Evolutionary conservation across 2,888 invertebrate genomes (phyloP).

Genomic region (Tenthredo livida): DNA sequence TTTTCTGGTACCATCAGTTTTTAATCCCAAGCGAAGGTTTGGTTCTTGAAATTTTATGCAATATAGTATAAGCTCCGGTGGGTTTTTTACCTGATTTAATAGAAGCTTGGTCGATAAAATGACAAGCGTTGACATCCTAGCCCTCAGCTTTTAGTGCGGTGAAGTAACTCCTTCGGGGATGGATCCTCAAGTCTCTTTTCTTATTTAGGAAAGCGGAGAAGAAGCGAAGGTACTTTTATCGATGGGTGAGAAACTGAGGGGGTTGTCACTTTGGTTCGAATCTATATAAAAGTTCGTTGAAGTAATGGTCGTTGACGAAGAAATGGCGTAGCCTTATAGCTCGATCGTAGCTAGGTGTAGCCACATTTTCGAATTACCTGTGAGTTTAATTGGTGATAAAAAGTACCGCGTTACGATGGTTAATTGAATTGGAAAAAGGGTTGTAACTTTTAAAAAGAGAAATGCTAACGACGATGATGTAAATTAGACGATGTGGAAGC

Average conservation of each 20-base stretch:
- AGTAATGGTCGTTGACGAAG: slow-evolving; percentile 20
- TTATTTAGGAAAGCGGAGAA: slow-evolving; percentile 35
- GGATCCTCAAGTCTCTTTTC: slow-evolving; percentile 36
- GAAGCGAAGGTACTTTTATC: slow-evolving; percentile 35
- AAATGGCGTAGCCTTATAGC: neutral
- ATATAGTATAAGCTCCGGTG: slow-evolving; percentile 66
- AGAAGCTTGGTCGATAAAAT: slow-evolving; percentile 66
- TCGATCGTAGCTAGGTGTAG: neutral
- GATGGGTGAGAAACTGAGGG: slow-evolving; percentile 21
- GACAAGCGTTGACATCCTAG: slow-evolving; percentile 59
- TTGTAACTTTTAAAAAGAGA: slow-evolving; percentile 13
- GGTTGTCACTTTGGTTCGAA: slow-evolving; percentile 41
- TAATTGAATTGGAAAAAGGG: slow-evolving; percentile 42
- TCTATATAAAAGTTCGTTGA: slow-evolving; percentile 41
- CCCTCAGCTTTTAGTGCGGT: slow-evolving; percentile 42
- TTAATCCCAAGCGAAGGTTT: slow-evolving; percentile 35
- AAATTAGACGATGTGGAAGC: slow-evolving; percentile 39
- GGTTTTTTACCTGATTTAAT: slow-evolving; percentile 67
- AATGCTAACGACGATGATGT: slow-evolving; percentile 37
- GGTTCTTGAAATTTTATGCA: slow-evolving; percentile 69
- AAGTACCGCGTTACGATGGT: neutral
- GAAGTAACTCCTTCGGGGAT: slow-evolving; percentile 34
- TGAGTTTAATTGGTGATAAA: slow-evolving; percentile 32
- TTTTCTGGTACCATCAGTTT: slow-evolving; percentile 23
- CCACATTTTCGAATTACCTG: slow-evolving; percentile 3